Evolutionary conservation across 2,113 vertebrate genomes (phyloP).

Genomic region (Dasyurus viverrinus): DNA sequence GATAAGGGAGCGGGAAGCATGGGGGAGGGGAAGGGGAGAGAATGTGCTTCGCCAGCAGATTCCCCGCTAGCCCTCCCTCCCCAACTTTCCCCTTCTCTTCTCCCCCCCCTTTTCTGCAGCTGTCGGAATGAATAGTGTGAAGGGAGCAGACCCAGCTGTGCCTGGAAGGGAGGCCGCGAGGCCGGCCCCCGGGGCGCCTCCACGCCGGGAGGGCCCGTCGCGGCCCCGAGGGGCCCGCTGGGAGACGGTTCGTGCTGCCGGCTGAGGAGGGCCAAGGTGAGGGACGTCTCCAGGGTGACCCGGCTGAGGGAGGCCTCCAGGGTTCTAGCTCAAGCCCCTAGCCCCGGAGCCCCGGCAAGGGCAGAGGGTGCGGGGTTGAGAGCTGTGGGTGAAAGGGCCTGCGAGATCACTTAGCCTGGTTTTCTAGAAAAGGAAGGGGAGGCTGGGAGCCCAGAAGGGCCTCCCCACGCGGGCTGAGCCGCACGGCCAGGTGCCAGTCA

Average conservation of each 20-base stretch:
- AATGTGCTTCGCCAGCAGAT: slow-evolving; percentile 75
- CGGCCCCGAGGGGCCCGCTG: no score
- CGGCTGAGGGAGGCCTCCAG: background rate
- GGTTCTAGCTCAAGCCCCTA: no score
- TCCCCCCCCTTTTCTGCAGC: background rate
- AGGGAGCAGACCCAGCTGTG: background rate
- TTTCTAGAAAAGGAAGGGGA: slow-evolving; percentile 44
- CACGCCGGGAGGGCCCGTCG: background rate
- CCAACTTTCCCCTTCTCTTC: background rate
- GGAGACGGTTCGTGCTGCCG: background rate
- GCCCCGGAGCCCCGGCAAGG: no score
- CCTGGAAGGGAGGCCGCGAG: background rate
- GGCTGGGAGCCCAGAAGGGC: background rate
- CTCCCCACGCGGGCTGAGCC: background rate
- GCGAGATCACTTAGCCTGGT: background rate
- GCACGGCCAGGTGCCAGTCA: no score
- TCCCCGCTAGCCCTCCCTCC: background rate
- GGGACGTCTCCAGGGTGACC: slow-evolving; percentile 10
- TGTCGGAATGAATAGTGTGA: slow-evolving; percentile 17
- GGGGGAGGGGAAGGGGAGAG: slow-evolving; percentile 51
- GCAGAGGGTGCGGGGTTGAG: background rate
- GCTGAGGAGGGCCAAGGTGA: background rate
- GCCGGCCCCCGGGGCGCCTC: background rate
- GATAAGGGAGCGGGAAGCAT: slow-evolving; percentile 67
- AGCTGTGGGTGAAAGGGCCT: background rate